These are phyloP conservation scores for Machimus atricapillus DNA, from an alignment of 2,888 invertebrate species.

Conservation along the genomic window DNA sequence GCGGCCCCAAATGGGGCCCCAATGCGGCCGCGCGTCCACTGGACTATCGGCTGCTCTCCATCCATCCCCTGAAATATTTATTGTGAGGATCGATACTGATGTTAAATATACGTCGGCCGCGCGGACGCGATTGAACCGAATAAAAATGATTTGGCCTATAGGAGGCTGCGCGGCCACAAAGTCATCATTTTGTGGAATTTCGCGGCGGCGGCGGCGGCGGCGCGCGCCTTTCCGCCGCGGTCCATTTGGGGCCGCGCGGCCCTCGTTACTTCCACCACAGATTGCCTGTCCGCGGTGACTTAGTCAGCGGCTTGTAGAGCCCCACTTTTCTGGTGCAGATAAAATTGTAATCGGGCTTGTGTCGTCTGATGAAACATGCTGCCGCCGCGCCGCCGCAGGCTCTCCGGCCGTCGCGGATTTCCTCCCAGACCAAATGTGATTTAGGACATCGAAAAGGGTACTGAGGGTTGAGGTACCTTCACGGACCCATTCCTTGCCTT, in stretches of 20 bases:
- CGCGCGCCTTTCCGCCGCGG: not conserved
- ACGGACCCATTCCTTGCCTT: not conserved
- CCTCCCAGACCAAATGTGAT: slow-evolving; percentile 23
- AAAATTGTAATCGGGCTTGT: slow-evolving; percentile 34
- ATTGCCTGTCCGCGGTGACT: slow-evolving; percentile 16
- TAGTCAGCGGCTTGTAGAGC: slow-evolving; percentile 11
- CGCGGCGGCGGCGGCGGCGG: not conserved
- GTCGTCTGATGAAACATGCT: slow-evolving; percentile 31
- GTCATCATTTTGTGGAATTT: slow-evolving; percentile 28
- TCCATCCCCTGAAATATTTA: slow-evolving; percentile 37
- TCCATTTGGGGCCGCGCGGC: not conserved
- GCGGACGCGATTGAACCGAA: slow-evolving; percentile 25
- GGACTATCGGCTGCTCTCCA: slow-evolving; percentile 1
- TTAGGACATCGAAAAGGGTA: slow-evolving; percentile 14
- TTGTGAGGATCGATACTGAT: slow-evolving; percentile 35
- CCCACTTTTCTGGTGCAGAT: slow-evolving; percentile 36
- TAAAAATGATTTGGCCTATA: slow-evolving; percentile 39
- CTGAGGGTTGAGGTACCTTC: not conserved
- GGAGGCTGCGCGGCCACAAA: not conserved
- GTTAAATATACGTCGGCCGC: slow-evolving; percentile 36
- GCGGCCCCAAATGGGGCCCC: not conserved
- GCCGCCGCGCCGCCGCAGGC: slow-evolving; percentile 30
- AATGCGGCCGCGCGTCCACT: not conserved
- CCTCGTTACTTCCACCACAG: slow-evolving; percentile 1
- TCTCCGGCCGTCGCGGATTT: not conserved